A percentile compares a stretch with the other conserved stretches of the same genome.
Conservation (phyloP, 2,888 invertebrate species). For the Scaeva pyrastri region DNA sequence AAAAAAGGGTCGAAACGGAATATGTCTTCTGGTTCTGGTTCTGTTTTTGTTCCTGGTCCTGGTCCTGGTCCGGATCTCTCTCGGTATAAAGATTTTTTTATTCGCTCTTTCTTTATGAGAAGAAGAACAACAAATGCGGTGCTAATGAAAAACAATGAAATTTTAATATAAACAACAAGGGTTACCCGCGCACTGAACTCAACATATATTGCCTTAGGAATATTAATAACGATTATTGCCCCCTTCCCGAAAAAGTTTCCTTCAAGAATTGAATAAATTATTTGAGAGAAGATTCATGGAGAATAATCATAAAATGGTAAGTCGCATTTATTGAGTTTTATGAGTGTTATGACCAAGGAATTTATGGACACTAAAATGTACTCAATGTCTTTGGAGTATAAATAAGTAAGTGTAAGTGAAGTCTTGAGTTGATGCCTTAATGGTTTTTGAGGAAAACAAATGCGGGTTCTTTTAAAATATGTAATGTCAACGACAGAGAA, state of each 20-base stretch:
- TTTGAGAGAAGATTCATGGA: background rate
- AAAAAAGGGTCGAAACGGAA: constrained; percentile 56
- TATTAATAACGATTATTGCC: background rate
- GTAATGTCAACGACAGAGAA: constrained; percentile 3
- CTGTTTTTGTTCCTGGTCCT: too few species aligned
- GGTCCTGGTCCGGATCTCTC: background rate
- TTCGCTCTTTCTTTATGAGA: constrained; percentile 29
- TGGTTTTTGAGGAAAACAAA: background rate
- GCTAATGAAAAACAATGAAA: constrained; percentile 60
- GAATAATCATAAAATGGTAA: constrained; percentile 4
- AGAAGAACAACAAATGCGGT: constrained; percentile 16
- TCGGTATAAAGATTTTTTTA: constrained; percentile 13
- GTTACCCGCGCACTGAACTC: constrained; percentile 52
- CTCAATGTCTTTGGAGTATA: background rate
- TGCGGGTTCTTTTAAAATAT: constrained; percentile 15
- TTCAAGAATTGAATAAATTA: constrained; percentile 29
- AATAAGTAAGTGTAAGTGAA: background rate
- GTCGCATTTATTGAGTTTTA: constrained; percentile 32
- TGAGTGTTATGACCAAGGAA: constrained; percentile 9
- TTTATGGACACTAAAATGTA: constrained; percentile 28
- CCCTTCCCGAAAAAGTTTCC: background rate
- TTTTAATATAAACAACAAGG: constrained; percentile 45
- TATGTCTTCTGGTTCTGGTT: constrained; percentile 33
- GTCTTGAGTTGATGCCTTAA: background rate
- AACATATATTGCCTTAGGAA: constrained; percentile 42